These are phyloP conservation scores for Anarrhichthys ocellatus DNA, from an alignment of 2,113 vertebrate species.

Conservation along the genomic window DNA sequence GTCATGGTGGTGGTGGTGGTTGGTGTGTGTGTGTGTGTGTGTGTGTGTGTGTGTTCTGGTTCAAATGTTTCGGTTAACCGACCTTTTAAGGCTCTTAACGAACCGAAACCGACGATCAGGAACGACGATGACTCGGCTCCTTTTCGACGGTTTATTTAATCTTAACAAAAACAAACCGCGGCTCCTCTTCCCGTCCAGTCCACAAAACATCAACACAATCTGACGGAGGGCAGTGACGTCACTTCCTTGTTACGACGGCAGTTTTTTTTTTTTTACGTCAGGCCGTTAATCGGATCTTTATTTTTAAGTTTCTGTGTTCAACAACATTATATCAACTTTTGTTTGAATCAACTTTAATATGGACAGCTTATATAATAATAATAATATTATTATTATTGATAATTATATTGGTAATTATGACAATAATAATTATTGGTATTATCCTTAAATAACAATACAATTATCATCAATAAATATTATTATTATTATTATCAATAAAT, in stretches of 20 bases:
- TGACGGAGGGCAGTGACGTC: conserved; percentile 77
- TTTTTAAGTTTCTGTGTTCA: neutral
- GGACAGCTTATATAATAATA: neutral
- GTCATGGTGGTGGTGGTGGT: conserved; percentile 89
- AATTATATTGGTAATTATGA: no score
- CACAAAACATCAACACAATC: conserved; percentile 86
- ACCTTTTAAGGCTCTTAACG: conserved; percentile 30
- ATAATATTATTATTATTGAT: no score
- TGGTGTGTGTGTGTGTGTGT: conserved; percentile 68
- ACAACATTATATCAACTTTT: neutral
- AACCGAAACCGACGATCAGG: conserved; percentile 8
- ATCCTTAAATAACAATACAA: no score
- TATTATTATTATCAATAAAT: no score
- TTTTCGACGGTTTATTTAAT: conserved; percentile 52
- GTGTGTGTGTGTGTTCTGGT: conserved; percentile 67
- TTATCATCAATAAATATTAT: no score
- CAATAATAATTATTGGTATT: no score
- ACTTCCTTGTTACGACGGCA: conserved; percentile 73
- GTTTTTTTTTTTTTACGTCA: conserved; percentile 28
- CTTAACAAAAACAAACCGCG: conserved; percentile 82
- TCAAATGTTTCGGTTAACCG: conserved; percentile 67
- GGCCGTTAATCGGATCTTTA: conserved; percentile 18
- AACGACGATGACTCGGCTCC: conserved; percentile 7
- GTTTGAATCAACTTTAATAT: neutral
- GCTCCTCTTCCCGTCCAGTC: conserved; percentile 72